These are phyloP conservation scores for Mylabris phalerata DNA, from an alignment of 1,140 invertebrate genomes.

Conservation along the genomic window DNA sequence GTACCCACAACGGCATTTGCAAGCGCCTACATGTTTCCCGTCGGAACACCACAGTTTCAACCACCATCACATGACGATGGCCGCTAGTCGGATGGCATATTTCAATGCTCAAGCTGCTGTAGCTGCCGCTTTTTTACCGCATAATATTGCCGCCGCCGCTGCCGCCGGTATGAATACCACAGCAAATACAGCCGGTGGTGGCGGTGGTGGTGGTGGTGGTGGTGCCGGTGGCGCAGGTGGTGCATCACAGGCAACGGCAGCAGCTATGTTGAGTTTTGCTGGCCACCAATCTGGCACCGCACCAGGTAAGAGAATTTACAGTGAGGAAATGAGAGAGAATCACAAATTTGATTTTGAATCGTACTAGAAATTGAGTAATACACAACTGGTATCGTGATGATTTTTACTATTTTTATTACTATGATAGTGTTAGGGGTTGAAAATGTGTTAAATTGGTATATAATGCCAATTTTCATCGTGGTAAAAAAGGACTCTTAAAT, in stretches of 20 bases:
- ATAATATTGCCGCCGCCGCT: constrained; percentile 50
- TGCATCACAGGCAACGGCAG: constrained; percentile 17
- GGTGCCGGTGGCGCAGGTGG: too few species aligned
- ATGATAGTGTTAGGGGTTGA: background rate
- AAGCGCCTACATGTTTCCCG: constrained; percentile 38
- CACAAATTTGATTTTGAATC: too few species aligned
- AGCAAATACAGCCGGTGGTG: constrained; percentile 8
- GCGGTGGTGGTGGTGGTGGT: too few species aligned
- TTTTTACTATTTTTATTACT: background rate
- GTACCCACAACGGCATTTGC: constrained; percentile 40
- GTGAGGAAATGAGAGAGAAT: too few species aligned
- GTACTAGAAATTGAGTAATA: too few species aligned
- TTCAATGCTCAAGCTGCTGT: constrained; percentile 81
- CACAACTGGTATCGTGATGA: too few species aligned
- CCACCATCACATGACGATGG: constrained; percentile 56
- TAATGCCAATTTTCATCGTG: too few species aligned
- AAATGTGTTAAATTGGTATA: too few species aligned
- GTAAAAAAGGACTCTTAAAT: too few species aligned
- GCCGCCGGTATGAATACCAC: constrained; percentile 38
- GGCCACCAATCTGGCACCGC: constrained; percentile 31
- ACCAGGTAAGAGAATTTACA: constrained; percentile 1
- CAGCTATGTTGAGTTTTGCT: constrained; percentile 29
- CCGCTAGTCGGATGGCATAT: constrained; percentile 73
- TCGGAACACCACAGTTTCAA: constrained; percentile 44
- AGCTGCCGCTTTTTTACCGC: constrained; percentile 77